These are phyloP conservation scores for Chaetophractus vellerosus DNA, from an alignment of 2,797 vertebrate genomes.

Conservation along the genomic window DNA sequence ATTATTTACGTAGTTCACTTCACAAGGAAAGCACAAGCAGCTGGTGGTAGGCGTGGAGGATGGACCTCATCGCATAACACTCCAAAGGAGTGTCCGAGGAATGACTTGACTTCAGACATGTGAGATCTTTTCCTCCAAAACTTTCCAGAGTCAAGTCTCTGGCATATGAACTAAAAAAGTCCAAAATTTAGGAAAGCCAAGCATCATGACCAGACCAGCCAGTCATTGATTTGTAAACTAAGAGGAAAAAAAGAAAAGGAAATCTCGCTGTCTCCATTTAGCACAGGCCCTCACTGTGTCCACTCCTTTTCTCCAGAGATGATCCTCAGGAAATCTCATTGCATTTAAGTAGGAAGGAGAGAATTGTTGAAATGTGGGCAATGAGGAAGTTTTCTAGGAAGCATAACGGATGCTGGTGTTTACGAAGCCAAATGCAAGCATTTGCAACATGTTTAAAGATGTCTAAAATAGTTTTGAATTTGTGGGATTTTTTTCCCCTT, in stretches of 20 bases:
- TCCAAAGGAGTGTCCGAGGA: slow-evolving; percentile 81
- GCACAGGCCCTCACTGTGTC: neutral
- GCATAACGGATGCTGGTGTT: slow-evolving; percentile 28
- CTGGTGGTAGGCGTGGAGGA: slow-evolving; percentile 75
- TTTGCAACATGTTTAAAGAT: slow-evolving; percentile 63
- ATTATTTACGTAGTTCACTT: slow-evolving; percentile 92
- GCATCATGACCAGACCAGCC: slow-evolving; percentile 78
- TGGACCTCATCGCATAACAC: slow-evolving; percentile 71
- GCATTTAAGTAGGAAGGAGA: neutral
- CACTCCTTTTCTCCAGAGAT: slow-evolving; percentile 63
- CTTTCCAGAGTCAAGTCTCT: slow-evolving; percentile 89
- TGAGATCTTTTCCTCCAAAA: slow-evolving; percentile 84
- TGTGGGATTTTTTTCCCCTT: slow-evolving; percentile 1
- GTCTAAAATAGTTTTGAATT: slow-evolving; percentile 1
- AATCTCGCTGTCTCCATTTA: neutral
- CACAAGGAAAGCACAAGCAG: slow-evolving; percentile 87
- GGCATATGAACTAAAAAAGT: slow-evolving; percentile 82
- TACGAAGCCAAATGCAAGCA: neutral
- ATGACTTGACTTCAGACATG: slow-evolving; percentile 83
- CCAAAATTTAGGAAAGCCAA: slow-evolving; percentile 78
- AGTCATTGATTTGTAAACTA: slow-evolving; percentile 68
- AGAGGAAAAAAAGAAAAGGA: neutral
- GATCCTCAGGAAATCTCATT: slow-evolving; percentile 50
- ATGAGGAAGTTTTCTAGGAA: neutral
- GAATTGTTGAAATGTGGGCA: slow-evolving; percentile 14